phyloP scores from a whole-genome alignment of 2,888 invertebrate species.

The Teinopalpus imperialis region DNA sequence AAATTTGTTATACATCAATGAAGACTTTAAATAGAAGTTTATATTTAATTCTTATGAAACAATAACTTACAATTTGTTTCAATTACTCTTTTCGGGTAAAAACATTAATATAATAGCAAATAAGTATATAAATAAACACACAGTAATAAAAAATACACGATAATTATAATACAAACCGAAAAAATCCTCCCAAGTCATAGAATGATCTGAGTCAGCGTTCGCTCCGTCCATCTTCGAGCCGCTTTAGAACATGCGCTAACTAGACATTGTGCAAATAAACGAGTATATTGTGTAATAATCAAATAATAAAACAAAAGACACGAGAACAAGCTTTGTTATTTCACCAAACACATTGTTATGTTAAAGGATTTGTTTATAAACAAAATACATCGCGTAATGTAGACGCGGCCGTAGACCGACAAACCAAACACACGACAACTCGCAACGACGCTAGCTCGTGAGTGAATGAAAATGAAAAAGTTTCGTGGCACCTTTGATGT shows the following conservation, averaged over 20 bases:
- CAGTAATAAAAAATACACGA: too few species aligned
- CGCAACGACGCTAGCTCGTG: conserved; percentile 47
- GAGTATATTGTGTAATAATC: conserved; percentile 20
- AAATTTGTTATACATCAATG: conserved; percentile 7
- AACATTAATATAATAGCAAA: too few species aligned
- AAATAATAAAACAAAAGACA: conserved; percentile 27
- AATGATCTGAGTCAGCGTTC: conserved; percentile 85
- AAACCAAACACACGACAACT: conserved; percentile 43
- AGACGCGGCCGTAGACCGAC: conserved; percentile 29
- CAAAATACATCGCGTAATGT: conserved; percentile 56
- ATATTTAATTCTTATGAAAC: too few species aligned
- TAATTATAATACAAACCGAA: conserved; percentile 82
- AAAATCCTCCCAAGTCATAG: conserved; percentile 88
- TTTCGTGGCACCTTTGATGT: conserved; percentile 22
- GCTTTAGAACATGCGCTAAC: conserved; percentile 46
- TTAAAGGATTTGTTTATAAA: conserved; percentile 64
- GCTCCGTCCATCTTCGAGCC: conserved; percentile 73
- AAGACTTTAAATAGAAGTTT: too few species aligned
- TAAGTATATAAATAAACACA: too few species aligned
- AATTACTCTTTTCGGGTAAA: too few species aligned
- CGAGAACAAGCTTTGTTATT: conserved; percentile 27
- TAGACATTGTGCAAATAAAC: conserved; percentile 40
- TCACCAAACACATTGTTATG: conserved; percentile 31
- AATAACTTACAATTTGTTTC: too few species aligned
- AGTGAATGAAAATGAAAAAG: conserved; percentile 58